Base-by-base conservation (phyloP, 1,140 invertebrate species). In the Homarus americanus region DNA sequence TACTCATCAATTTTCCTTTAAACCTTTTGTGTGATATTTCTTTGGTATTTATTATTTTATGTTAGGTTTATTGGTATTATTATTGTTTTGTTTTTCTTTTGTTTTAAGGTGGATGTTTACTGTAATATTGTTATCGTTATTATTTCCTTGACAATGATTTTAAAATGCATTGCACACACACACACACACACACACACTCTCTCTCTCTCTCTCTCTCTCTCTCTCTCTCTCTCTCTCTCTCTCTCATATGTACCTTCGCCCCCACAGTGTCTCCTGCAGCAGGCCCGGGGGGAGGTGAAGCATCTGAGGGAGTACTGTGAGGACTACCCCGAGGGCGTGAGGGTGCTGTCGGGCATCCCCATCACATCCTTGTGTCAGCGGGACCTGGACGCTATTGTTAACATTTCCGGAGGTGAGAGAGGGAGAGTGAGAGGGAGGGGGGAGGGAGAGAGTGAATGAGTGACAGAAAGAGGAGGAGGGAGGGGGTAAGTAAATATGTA, bases 381-480 rank as follows among this genome's bases (percentile, higher is more conserved):
- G 4, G 63, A 69, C 63, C 32, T 69, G 4, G 32, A 28, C n/a
- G 63, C 63, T 20, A 28, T 69, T 12, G 5, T 7, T 5, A n/a
- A 69, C 63, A 28, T 69, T 69, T 0, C 63, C 12, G 34, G 4
- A 75, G 83, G 69, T 28, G 49, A 75, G 83, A 75, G 69, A 75
- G 69, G 17, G 83, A 53, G 83, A 53, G 63, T 32, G 40, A 73
- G 82, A 41, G 82, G 72, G 63, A 72, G 34, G 36, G 53, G 69
- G 82, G 38, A 40, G 36, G 63, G 32, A 34, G 32, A 34, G 79
- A 24, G 36, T 2, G n/a, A 72, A 24, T 0, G 73, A 3, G 34
- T 9, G 72, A 36, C 17, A 17, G 28, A 38, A n/a, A 36, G 32
- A 17, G 72, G 32, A 1, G 1, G 34, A 17, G 34, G 1, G 15